phyloP scores from a whole-genome alignment of 2,113 vertebrate species.

The Mugil cephalus region DNA sequence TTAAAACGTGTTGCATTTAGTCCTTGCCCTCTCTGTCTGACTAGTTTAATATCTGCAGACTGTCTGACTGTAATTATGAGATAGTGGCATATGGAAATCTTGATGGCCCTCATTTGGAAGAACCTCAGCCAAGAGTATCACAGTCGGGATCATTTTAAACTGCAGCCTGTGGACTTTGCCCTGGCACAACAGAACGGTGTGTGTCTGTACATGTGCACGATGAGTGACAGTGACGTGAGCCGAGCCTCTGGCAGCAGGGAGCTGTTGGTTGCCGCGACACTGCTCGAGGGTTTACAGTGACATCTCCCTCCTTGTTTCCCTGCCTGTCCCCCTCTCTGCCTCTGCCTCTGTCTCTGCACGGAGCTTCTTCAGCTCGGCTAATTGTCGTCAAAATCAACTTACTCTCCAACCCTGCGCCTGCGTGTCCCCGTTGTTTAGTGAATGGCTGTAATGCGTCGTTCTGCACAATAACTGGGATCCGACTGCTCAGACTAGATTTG shows the following conservation, averaged over 20 bases:
- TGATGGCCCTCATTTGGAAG: constrained; percentile 46
- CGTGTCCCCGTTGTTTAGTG: constrained; percentile 8
- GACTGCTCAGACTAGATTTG: too few relatives aligned
- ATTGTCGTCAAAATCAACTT: constrained; percentile 56
- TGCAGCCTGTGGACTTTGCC: constrained; percentile 20
- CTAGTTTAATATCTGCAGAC: constrained; percentile 25
- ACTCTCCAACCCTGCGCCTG: constrained; percentile 34
- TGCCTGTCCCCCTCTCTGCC: background rate
- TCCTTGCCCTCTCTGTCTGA: background rate
- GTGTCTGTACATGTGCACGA: constrained; percentile 12
- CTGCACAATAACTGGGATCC: too few relatives aligned
- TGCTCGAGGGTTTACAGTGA: constrained; percentile 39
- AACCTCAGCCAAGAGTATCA: constrained; percentile 27
- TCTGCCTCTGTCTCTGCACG: constrained; percentile 23
- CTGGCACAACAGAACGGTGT: constrained; percentile 1
- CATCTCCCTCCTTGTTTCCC: constrained; percentile 27
- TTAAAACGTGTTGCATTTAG: constrained; percentile 11
- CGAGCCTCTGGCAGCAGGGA: constrained; percentile 47
- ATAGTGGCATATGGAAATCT: constrained; percentile 33
- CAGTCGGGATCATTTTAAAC: constrained; percentile 43
- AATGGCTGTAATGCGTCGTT: background rate
- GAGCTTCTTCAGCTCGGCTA: constrained; percentile 29
- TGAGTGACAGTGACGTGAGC: constrained; percentile 62
- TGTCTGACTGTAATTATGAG: constrained; percentile 36
- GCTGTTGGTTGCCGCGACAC: constrained; percentile 30